Conservation (phyloP, 2,888 invertebrate genomes). For the Caradrina kadenii region DNA sequence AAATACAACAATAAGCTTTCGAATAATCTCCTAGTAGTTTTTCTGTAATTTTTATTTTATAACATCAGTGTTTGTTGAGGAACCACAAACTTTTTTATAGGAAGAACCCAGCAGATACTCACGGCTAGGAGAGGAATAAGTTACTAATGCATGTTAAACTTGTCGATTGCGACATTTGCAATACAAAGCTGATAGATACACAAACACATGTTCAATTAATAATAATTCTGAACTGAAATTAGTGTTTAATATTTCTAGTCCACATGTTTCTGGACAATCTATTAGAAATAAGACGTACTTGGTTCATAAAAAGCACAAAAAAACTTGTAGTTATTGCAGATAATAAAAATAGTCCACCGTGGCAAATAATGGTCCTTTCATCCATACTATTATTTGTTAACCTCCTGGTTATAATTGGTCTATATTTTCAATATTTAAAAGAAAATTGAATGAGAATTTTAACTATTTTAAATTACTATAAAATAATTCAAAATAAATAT, state of each 20-base stretch:
- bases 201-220: background rate
- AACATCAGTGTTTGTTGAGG: background rate
- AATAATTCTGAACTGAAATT: background rate
- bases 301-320: background rate
- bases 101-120: background rate
- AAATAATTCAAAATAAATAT: no score
- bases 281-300: background rate
- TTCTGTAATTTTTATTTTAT: no score
- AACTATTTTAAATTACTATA: no score
- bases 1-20: conserved; percentile 2
- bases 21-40: no score
- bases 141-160: background rate
- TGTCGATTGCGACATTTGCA: background rate
- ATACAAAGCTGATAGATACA: background rate
- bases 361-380: background rate
- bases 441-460: no score
- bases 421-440: background rate
- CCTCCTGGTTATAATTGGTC: background rate
- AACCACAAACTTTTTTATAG: background rate
- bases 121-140: background rate
- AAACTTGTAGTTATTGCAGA: background rate
- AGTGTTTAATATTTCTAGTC: background rate
- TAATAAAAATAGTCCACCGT: background rate
- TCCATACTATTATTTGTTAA: background rate
- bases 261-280: background rate